Base-by-base conservation (phyloP, 2,113 vertebrate species). In the Oriolus oriolus region DNA sequence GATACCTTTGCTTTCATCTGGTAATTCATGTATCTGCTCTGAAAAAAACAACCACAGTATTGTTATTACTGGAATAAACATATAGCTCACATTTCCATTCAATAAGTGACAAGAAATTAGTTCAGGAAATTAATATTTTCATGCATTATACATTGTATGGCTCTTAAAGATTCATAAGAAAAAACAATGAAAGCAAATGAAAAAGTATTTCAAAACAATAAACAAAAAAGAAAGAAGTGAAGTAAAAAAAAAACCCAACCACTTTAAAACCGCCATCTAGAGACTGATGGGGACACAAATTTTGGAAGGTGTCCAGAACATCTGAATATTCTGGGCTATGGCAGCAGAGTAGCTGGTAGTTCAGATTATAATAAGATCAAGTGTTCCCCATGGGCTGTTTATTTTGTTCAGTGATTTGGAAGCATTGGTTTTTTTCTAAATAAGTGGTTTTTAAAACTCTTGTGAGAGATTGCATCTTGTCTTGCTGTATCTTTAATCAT, bases 321-420 rank as follows among this genome's bases (percentile, higher is more conserved):
- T 73, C 64, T 73, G 76, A 83, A 73, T 91, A 57, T 91, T 91
- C 70, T 84, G 59, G 92, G 26, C 35, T 74, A 50, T 0, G 1
- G 37, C 13, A 79, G 44, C 16, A 52, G 54, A 86, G 50, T 77
- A 85, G 56, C 47, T 79, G 30, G 63, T 86, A 68, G 64, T 68
- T 91, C 80, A 84, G 59, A 53, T 87, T 92, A 69, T 77, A 88
- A 64, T 56, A 91, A 96, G 42, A 93, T 90, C 93, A 87, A 75
- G 39, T 68, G 85, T 85, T 95, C 87, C 89, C 87, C 78, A 66
- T 93, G 85, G 81, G 82, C 79, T 91, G 60, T 95, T 98, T 94
- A 79, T 90, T 92, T 93, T 96, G 88, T 84, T 92, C 87, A 83
- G 77, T 84, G 81, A 94, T 97, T 96, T 95, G 74, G 65, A 97